Evolutionary conservation across 2,113 vertebrate genomes (phyloP).

Genomic region (Helogale parvula): DNA sequence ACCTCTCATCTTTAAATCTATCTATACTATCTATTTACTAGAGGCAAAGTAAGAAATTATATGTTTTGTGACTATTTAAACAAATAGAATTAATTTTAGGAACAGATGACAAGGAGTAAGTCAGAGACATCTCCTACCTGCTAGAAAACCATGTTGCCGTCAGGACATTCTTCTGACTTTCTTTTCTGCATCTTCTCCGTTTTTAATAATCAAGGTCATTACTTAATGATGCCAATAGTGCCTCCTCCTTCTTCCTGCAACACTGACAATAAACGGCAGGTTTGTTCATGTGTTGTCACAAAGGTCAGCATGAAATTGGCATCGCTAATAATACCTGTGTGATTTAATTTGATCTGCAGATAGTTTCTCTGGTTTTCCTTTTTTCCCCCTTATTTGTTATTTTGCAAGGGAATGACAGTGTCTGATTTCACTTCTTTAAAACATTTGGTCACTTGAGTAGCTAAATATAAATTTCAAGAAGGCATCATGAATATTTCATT

Average conservation of each 20-base stretch:
- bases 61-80: constrained; percentile 36
- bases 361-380: neutral
- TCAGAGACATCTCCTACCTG: constrained; percentile 12
- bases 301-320: constrained; percentile 16
- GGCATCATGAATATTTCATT: neutral
- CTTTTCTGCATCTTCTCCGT: neutral
- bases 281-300: constrained; percentile 46
- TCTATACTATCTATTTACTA: constrained; percentile 33
- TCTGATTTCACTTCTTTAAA: constrained; percentile 40
- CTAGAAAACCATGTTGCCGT: neutral
- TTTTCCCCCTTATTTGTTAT: neutral
- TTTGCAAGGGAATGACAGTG: neutral
- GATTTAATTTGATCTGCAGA: constrained; percentile 43
- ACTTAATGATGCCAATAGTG: neutral
- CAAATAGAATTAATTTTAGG: constrained; percentile 50
- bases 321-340: constrained; percentile 36
- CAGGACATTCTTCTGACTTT: constrained; percentile 33
- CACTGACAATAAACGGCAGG: constrained; percentile 43
- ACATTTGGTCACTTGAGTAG: neutral
- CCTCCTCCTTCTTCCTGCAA: constrained; percentile 27
- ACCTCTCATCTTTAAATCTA: neutral
- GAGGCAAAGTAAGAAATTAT: constrained; percentile 19
- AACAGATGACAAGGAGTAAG: neutral
- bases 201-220: constrained; percentile 53
- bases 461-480: constrained; percentile 12